Evolutionary conservation across 2,113 vertebrate genomes (phyloP).

Genomic region (Melanerpes aurifrons): DNA sequence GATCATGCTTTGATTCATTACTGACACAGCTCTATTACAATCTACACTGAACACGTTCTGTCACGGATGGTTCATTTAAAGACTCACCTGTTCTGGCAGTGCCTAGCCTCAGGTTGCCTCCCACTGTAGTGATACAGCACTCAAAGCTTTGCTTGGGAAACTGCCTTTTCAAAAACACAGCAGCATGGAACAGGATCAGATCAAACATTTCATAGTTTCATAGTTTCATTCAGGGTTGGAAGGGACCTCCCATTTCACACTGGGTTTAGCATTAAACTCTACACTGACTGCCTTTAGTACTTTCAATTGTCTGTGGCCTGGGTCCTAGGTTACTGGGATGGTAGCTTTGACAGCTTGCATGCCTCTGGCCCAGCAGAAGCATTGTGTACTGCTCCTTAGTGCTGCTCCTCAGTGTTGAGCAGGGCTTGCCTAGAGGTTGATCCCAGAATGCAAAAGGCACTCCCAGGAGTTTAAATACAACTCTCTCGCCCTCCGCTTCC

Average conservation of each 20-base stretch:
- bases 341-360: neutral
- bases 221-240: no score
- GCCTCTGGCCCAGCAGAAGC: neutral
- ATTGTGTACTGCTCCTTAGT: neutral
- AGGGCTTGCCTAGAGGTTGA: neutral
- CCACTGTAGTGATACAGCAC: neutral
- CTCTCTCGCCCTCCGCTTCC: neutral
- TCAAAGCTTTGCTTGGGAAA: neutral
- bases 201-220: neutral
- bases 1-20: neutral
- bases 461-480: neutral
- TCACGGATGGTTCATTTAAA: neutral
- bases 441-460: neutral
- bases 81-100: neutral
- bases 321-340: neutral
- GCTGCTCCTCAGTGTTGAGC: neutral
- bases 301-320: neutral
- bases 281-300: neutral
- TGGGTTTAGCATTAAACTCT: neutral
- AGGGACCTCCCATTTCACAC: neutral
- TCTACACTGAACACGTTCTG: neutral
- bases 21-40: neutral
- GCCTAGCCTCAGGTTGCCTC: neutral
- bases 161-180: neutral
- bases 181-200: neutral